Evolutionary conservation across 2,888 invertebrate genomes (phyloP).

Genomic region (Tanypteryx hageni): DNA sequence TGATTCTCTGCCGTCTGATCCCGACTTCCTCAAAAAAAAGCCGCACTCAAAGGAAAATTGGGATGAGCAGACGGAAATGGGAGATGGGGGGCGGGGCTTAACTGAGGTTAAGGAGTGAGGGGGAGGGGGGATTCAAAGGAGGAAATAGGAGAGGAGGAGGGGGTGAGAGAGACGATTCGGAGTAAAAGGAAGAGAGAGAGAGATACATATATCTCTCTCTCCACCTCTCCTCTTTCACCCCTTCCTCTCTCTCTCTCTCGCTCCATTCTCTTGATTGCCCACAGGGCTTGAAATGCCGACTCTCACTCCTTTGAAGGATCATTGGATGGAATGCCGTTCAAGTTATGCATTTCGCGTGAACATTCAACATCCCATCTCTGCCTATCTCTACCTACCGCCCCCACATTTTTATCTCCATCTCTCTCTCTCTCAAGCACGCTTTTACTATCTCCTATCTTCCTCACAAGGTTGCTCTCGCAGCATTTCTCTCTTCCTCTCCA

Average conservation of each 20-base stretch:
- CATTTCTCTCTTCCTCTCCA: too few species aligned
- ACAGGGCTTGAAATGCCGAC: background rate
- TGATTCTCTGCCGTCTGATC: too few species aligned
- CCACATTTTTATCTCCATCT: background rate
- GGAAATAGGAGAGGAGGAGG: background rate
- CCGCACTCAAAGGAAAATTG: too few species aligned
- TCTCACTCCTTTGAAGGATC: slow-evolving; percentile 19
- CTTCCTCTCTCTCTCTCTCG: background rate
- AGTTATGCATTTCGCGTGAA: background rate
- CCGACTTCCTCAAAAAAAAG: too few species aligned
- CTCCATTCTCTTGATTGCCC: background rate
- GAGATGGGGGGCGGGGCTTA: background rate
- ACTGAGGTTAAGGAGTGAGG: background rate
- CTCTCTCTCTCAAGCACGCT: background rate
- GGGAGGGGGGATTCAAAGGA: background rate
- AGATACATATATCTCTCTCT: too few species aligned
- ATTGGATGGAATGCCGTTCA: background rate
- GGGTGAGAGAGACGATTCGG: background rate
- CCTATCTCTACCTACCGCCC: background rate
- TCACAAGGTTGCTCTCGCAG: too few species aligned
- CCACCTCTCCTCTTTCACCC: too few species aligned
- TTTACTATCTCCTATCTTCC: background rate
- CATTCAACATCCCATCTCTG: background rate
- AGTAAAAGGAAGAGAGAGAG: too few species aligned
- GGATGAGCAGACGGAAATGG: too few species aligned